Conservation (phyloP, 2,888 invertebrate species). For the Brachypalpus laphriformis region DNA sequence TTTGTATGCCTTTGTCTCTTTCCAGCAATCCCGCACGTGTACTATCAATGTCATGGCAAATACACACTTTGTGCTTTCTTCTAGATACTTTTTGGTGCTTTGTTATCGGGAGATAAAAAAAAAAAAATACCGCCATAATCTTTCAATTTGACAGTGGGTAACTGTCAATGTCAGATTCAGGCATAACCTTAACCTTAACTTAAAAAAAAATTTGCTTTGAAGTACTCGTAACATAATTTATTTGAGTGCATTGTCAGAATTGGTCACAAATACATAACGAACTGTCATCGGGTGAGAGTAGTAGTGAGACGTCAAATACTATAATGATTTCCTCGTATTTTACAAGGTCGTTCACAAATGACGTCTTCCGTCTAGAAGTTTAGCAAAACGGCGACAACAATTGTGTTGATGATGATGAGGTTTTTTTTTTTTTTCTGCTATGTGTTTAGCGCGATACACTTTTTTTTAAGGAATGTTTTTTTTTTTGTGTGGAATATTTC, state of each 20-base stretch:
- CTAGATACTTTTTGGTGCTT: constrained; percentile 3
- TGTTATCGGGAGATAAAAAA: constrained; percentile 49
- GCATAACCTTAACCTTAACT: constrained; percentile 64
- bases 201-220: constrained; percentile 43
- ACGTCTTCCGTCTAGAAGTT: constrained; percentile 72
- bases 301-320: constrained; percentile 47
- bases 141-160: not conserved
- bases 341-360: constrained; percentile 75
- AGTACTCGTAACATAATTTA: constrained; percentile 30
- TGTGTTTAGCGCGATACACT: constrained; percentile 24
- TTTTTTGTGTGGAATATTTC: constrained; percentile 3
- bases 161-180: constrained; percentile 36
- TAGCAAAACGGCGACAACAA: constrained; percentile 50
- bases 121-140: not conserved
- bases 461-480: constrained; percentile 42
- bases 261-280: constrained; percentile 35
- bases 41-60: constrained; percentile 66
- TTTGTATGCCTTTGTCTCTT: constrained; percentile 23
- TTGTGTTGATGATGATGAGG: constrained; percentile 22
- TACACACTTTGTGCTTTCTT: constrained; percentile 42
- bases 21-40: constrained; percentile 51
- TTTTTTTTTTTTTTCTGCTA: constrained; percentile 36
- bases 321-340: constrained; percentile 75
- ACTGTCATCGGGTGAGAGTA: constrained; percentile 23
- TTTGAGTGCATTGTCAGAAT: constrained; percentile 44